Evolutionary conservation across 2,797 vertebrate species (phyloP).

Genomic region (Pseudochirops cupreus): DNA sequence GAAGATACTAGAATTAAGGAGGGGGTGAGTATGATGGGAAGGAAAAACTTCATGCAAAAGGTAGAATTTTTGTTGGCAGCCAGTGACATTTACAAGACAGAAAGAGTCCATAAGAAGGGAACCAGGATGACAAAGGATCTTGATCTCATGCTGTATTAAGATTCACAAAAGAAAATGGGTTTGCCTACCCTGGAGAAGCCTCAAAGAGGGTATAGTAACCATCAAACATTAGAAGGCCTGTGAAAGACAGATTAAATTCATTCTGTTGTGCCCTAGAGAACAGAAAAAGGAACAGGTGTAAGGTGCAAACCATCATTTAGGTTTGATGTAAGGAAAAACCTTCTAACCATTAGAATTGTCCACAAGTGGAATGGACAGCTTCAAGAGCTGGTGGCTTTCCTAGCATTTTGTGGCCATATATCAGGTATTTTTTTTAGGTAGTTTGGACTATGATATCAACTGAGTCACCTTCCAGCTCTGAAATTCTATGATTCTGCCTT

Average conservation of each 20-base stretch:
- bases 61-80: background rate
- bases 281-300: background rate
- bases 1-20: background rate
- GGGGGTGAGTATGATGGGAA: background rate
- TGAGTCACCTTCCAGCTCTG: background rate
- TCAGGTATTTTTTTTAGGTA: background rate
- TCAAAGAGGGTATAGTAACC: background rate
- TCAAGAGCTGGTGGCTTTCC: background rate
- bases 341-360: background rate
- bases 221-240: background rate
- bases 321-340: background rate
- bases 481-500: background rate
- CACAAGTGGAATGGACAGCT: background rate
- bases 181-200: background rate
- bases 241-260: background rate
- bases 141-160: background rate
- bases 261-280: background rate
- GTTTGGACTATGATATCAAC: background rate
- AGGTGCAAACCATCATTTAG: background rate
- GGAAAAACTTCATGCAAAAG: background rate
- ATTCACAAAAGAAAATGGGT: background rate
- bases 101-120: background rate
- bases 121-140: background rate
- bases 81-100: background rate
- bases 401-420: background rate